phyloP scores from a whole-genome alignment of 2,797 vertebrate genomes.

The Urocyon cinereoargenteus region DNA sequence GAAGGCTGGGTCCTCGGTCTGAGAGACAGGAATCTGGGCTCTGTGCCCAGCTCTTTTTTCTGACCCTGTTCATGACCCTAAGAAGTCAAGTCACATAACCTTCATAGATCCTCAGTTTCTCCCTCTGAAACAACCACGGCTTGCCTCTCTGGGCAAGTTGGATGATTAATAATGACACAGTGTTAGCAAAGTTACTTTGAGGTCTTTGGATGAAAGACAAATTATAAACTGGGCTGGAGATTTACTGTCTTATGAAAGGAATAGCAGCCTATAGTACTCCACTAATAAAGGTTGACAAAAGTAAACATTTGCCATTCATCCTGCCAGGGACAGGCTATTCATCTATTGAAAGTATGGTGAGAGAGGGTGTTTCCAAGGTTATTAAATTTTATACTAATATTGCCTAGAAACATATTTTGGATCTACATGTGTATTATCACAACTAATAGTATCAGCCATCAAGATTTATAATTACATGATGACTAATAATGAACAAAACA shows the following conservation, averaged over 20 bases:
- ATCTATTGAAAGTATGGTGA: slow-evolving; percentile 27
- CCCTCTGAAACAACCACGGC: slow-evolving; percentile 58
- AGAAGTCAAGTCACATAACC: slow-evolving; percentile 69
- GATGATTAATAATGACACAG: slow-evolving; percentile 75
- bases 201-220: slow-evolving; percentile 81
- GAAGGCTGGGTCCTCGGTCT: background rate
- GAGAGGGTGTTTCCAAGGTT: slow-evolving; percentile 30
- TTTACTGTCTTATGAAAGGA: slow-evolving; percentile 78
- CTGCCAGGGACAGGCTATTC: slow-evolving; percentile 34
- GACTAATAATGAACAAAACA: background rate
- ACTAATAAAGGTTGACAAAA: slow-evolving; percentile 70
- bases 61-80: slow-evolving; percentile 56
- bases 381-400: slow-evolving; percentile 45
- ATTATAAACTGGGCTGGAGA: slow-evolving; percentile 74
- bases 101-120: slow-evolving; percentile 76
- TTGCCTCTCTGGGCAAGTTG: slow-evolving; percentile 61
- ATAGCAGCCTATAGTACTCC: slow-evolving; percentile 2
- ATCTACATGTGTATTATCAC: background rate
- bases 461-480: background rate
- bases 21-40: slow-evolving; percentile 71
- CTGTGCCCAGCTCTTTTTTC: slow-evolving; percentile 40
- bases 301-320: slow-evolving; percentile 68
- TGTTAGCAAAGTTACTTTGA: slow-evolving; percentile 79
- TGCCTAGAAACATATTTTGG: slow-evolving; percentile 38
- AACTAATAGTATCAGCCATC: background rate